Evolutionary conservation across 1,140 invertebrate species (phyloP).

Genomic region (Carposina sasakii): DNA sequence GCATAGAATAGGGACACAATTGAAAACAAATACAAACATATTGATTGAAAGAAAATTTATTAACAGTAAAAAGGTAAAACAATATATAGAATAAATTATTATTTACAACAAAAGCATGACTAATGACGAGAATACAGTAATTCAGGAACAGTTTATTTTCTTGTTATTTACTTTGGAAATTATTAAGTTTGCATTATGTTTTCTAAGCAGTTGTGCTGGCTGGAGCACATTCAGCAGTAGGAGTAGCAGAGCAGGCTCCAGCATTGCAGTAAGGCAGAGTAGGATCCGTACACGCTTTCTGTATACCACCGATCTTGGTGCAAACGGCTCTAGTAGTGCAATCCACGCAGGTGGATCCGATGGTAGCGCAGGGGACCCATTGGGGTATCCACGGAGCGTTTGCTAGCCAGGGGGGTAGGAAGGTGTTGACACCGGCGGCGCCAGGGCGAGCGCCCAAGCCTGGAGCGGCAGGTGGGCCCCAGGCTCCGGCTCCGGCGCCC

Average conservation of each 20-base stretch:
- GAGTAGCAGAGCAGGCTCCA: conserved; percentile 56
- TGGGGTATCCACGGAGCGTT: conserved; percentile 47
- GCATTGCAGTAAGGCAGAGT: conserved; percentile 55
- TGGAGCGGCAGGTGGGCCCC: conserved; percentile 14
- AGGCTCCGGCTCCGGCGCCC: conserved; percentile 23
- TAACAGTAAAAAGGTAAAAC: no score
- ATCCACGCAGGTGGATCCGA: conserved; percentile 46
- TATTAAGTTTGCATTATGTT: no score
- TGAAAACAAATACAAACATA: no score
- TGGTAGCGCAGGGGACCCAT: conserved; percentile 44
- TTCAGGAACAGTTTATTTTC: no score
- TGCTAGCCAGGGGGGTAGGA: conserved; percentile 51
- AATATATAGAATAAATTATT: no score
- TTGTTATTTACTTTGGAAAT: no score
- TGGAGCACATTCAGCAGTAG: conserved; percentile 44
- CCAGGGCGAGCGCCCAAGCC: no score
- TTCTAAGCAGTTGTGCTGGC: conserved; percentile 13
- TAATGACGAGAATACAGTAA: no score
- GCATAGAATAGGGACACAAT: no score
- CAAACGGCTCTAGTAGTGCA: conserved; percentile 52
- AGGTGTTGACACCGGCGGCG: conserved; percentile 35
- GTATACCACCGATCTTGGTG: conserved; percentile 51
- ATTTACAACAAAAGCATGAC: no score
- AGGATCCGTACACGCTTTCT: conserved; percentile 47
- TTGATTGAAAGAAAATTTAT: no score